phyloP scores from a whole-genome alignment of 2,888 invertebrate genomes.

The Drosophila aldrichi region DNA sequence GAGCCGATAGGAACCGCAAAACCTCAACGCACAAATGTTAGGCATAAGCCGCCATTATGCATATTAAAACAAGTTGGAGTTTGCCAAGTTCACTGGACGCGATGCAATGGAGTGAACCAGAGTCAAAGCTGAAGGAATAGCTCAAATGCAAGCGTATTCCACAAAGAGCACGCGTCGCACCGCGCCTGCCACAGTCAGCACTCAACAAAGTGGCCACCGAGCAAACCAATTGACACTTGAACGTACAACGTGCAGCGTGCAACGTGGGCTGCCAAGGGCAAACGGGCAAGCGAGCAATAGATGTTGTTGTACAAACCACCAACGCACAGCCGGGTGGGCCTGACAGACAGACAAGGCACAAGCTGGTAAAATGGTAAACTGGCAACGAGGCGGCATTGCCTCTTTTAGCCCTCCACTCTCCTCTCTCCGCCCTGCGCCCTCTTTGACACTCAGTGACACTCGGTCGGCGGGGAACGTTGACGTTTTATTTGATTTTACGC shows the following conservation, averaged over 20 bases:
- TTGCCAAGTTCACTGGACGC: slow-evolving; percentile 31
- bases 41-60: slow-evolving; percentile 47
- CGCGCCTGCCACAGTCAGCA: slow-evolving; percentile 52
- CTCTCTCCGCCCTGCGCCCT: slow-evolving; percentile 41
- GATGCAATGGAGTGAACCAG: slow-evolving; percentile 29
- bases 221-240: slow-evolving; percentile 78
- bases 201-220: slow-evolving; percentile 72
- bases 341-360: slow-evolving; percentile 12
- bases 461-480: slow-evolving; percentile 60
- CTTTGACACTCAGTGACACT: slow-evolving; percentile 38
- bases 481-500: slow-evolving; percentile 82
- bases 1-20: slow-evolving; percentile 24
- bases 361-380: slow-evolving; percentile 15
- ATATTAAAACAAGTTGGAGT: slow-evolving; percentile 34
- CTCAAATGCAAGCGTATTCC: slow-evolving; percentile 43
- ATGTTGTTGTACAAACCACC: slow-evolving; percentile 41
- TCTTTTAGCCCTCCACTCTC: slow-evolving; percentile 39
- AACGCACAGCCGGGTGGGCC: slow-evolving; percentile 58
- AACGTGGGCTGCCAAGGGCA: slow-evolving; percentile 6
- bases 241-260: slow-evolving; percentile 42
- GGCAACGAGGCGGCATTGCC: slow-evolving; percentile 41
- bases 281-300: slow-evolving; percentile 9
- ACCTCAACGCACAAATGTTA: slow-evolving; percentile 26
- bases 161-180: slow-evolving; percentile 26
- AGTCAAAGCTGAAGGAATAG: slow-evolving; percentile 10